phyloP scores from a whole-genome alignment of 1,140 invertebrate species.

The Aphaenogaster floridana region DNA sequence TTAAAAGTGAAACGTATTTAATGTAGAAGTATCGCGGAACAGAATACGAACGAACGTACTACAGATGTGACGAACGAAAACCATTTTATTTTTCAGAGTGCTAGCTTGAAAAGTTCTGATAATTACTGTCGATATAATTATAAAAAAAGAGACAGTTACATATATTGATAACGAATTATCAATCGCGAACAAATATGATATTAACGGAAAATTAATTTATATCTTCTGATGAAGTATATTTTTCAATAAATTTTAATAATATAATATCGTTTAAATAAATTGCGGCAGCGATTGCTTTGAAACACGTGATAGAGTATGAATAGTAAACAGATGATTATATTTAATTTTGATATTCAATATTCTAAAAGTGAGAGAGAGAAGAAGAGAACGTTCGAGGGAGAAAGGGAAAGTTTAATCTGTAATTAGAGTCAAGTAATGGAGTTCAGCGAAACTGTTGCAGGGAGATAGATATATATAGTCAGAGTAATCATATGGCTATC shows the following conservation, averaged over 20 bases:
- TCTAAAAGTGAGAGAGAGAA: background rate
- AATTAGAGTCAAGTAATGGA: slow-evolving; percentile 38
- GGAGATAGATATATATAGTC: slow-evolving; percentile 8
- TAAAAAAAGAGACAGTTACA: background rate
- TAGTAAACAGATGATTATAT: background rate
- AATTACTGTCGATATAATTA: background rate
- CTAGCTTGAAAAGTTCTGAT: background rate
- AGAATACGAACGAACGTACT: background rate
- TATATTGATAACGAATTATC: background rate
- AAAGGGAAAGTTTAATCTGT: slow-evolving; percentile 34
- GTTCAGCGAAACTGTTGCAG: background rate
- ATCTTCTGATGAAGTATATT: background rate
- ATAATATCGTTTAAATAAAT: background rate
- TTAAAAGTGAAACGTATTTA: slow-evolving; percentile 14
- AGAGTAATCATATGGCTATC: slow-evolving; percentile 19
- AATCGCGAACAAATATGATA: background rate
- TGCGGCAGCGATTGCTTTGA: background rate
- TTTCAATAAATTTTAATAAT: slow-evolving; percentile 6
- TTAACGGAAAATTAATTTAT: background rate
- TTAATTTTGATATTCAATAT: slow-evolving; percentile 27
- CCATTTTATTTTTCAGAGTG: background rate
- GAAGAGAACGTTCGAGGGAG: background rate
- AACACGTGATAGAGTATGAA: background rate
- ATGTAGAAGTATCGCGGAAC: background rate
- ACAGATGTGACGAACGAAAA: background rate